These are phyloP conservation scores for Troglohyphantes excavatus DNA, from an alignment of 2,888 invertebrate genomes.

Conservation along the genomic window DNA sequence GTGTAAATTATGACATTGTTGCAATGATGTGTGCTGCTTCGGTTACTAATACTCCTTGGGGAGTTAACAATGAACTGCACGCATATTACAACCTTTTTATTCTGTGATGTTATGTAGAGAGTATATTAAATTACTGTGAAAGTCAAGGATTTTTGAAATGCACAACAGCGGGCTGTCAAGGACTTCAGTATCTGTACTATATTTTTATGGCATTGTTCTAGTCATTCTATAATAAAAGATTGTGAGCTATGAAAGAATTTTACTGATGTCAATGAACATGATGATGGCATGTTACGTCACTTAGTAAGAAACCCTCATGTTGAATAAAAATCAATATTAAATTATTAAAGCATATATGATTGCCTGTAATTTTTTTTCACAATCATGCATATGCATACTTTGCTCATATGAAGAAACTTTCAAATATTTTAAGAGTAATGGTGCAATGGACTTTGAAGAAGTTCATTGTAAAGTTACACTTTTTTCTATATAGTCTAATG, in stretches of 20 bases:
- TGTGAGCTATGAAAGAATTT: conserved; percentile 60
- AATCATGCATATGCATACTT: too few species aligned
- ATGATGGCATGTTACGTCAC: conserved; percentile 68
- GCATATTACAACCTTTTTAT: neutral
- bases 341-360: conserved; percentile 69
- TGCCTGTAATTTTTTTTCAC: conserved; percentile 6
- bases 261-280: conserved; percentile 63
- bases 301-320: conserved; percentile 68
- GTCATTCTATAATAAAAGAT: conserved; percentile 69
- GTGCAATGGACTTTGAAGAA: too few species aligned
- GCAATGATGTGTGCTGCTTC: too few species aligned
- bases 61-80: neutral
- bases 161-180: conserved; percentile 55
- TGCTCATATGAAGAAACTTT: too few species aligned
- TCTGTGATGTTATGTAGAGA: neutral
- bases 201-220: conserved; percentile 73
- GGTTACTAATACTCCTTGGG: too few species aligned
- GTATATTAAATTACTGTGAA: neutral
- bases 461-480: too few species aligned
- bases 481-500: too few species aligned
- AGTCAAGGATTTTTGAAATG: conserved; percentile 49
- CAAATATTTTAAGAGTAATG: too few species aligned
- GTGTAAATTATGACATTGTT: too few species aligned
- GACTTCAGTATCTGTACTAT: conserved; percentile 57
- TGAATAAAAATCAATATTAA: conserved; percentile 72